These are phyloP conservation scores for Nasonia oneida DNA, from an alignment of 2,888 invertebrate genomes.

Conservation along the genomic window DNA sequence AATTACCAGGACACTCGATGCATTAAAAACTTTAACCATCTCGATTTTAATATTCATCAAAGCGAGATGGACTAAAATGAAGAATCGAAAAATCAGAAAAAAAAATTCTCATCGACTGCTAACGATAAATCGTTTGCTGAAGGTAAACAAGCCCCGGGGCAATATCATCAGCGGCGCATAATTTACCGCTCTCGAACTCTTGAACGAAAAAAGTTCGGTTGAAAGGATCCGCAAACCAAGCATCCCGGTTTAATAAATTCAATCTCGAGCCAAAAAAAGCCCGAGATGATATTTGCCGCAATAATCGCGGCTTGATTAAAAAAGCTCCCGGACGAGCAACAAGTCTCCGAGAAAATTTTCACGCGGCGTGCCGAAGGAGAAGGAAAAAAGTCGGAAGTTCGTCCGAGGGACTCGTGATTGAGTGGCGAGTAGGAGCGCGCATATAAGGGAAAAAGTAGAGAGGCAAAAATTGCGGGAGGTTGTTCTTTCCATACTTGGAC, in stretches of 20 bases:
- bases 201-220: constrained; percentile 25
- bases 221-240: neutral
- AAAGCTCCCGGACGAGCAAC: constrained; percentile 35
- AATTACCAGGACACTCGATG: no score
- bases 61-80: no score
- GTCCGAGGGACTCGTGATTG: constrained; percentile 22
- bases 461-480: neutral
- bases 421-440: constrained; percentile 7
- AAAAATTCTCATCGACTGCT: neutral
- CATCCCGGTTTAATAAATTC: neutral
- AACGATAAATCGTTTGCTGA: neutral
- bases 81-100: no score
- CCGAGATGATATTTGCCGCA: neutral
- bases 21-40: neutral
- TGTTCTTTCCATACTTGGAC: no score
- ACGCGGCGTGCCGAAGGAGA: neutral
- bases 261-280: constrained; percentile 9
- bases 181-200: neutral
- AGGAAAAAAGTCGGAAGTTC: constrained; percentile 18
- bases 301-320: constrained; percentile 51
- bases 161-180: neutral
- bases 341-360: constrained; percentile 21
- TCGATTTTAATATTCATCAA: neutral
- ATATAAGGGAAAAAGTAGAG: constrained; percentile 12
- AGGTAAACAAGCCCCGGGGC: neutral